A percentile compares a stretch with the other conserved stretches of the same genome.
phyloP scores from a whole-genome alignment of 2,113 vertebrate genomes.

The Asarcornis scutulata region DNA sequence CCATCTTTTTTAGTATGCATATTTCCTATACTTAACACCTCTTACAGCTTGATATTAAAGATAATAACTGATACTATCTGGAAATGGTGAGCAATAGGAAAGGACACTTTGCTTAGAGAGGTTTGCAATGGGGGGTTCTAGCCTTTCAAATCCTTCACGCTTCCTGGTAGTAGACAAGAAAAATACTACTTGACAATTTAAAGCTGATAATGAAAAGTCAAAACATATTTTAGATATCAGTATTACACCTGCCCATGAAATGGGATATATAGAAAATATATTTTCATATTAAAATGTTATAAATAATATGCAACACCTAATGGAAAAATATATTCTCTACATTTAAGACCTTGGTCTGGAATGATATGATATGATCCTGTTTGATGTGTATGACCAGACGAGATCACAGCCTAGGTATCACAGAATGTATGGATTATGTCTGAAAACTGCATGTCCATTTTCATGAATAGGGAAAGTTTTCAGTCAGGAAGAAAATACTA shows the following conservation, averaged over 20 bases:
- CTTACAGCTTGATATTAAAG: not conserved
- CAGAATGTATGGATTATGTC: not conserved
- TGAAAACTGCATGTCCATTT: not conserved
- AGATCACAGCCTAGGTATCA: not conserved
- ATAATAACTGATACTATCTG: not conserved
- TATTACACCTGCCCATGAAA: not conserved
- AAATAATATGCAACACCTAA: not conserved
- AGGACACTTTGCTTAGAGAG: not conserved
- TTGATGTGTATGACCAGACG: not conserved
- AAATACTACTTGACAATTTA: not conserved
- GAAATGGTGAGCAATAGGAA: not conserved
- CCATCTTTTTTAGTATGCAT: not conserved
- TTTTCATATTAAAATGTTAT: not conserved
- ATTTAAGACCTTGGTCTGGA: not conserved
- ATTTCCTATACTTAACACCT: not conserved
- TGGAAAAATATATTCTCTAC: not conserved
- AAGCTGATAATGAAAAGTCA: not conserved
- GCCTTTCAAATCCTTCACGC: not conserved
- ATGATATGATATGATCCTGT: not conserved
- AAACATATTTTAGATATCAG: not conserved
- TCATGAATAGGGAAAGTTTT: not conserved
- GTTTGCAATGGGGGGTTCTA: not conserved
- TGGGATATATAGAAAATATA: not conserved
- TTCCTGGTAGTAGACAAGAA: not conserved
- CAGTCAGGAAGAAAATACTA: not conserved